These are phyloP conservation scores for Oryctolagus cuniculus DNA, from an alignment of 2,113 vertebrate genomes.

Conservation along the genomic window DNA sequence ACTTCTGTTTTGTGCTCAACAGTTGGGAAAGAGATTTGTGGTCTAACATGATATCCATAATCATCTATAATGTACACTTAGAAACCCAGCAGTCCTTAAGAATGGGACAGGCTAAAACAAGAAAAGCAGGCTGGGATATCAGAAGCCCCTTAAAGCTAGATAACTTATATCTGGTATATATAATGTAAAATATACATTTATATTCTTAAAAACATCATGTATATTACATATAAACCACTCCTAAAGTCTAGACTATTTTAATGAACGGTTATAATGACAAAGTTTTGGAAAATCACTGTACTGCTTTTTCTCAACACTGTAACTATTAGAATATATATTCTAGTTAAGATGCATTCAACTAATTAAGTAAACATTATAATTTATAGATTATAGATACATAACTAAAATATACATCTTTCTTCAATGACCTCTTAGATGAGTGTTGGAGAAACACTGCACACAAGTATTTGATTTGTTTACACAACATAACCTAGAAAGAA, in stretches of 20 bases:
- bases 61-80: background rate
- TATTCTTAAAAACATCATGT: background rate
- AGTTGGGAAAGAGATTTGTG: background rate
- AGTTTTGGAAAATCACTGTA: slow-evolving; percentile 18
- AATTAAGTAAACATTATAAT: background rate
- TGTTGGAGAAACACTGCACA: background rate
- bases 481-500: background rate
- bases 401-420: background rate
- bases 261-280: background rate
- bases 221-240: too few relatives aligned
- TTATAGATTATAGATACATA: too few relatives aligned
- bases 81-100: background rate
- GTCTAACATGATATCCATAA: background rate
- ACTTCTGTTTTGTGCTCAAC: background rate
- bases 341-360: background rate
- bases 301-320: background rate
- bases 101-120: background rate
- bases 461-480: background rate
- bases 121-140: background rate
- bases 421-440: background rate
- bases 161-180: background rate
- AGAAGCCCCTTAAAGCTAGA: background rate
- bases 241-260: background rate
- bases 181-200: background rate
- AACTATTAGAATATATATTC: background rate